These are phyloP conservation scores for Ochlodes sylvanus DNA, from an alignment of 2,888 invertebrate genomes.

Conservation along the genomic window DNA sequence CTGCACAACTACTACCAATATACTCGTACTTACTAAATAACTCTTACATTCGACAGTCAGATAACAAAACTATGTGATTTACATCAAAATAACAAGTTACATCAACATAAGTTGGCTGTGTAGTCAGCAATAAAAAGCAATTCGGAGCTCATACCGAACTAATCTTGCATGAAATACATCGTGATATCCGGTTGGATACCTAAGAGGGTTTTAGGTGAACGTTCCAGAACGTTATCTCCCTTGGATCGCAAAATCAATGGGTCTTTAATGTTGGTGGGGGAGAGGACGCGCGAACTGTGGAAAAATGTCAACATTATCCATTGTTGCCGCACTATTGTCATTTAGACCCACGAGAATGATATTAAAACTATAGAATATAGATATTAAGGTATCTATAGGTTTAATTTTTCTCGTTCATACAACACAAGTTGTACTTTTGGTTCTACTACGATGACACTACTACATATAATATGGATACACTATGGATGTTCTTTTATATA, in stretches of 20 bases:
- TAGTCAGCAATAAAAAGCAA: slow-evolving; percentile 24
- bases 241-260: slow-evolving; percentile 72
- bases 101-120: slow-evolving; percentile 21
- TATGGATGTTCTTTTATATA: no score
- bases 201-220: slow-evolving; percentile 55
- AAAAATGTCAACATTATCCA: slow-evolving; percentile 70
- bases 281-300: slow-evolving; percentile 51
- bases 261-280: slow-evolving; percentile 50
- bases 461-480: no score
- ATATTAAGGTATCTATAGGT: no score
- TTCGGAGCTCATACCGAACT: slow-evolving; percentile 45
- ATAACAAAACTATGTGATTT: slow-evolving; percentile 29
- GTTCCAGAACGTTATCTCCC: slow-evolving; percentile 69
- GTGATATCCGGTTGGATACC: slow-evolving; percentile 44
- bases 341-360: slow-evolving; percentile 25
- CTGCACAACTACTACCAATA: no score
- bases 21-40: no score
- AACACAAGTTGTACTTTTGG: no score
- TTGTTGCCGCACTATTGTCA: slow-evolving; percentile 55
- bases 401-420: no score
- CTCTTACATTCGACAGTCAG: neutral
- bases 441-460: no score
- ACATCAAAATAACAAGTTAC: slow-evolving; percentile 17
- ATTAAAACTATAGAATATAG: no score
- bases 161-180: slow-evolving; percentile 64